These are phyloP conservation scores for Tricholaema leucomelas DNA, from an alignment of 2,113 vertebrate genomes.

Conservation along the genomic window DNA sequence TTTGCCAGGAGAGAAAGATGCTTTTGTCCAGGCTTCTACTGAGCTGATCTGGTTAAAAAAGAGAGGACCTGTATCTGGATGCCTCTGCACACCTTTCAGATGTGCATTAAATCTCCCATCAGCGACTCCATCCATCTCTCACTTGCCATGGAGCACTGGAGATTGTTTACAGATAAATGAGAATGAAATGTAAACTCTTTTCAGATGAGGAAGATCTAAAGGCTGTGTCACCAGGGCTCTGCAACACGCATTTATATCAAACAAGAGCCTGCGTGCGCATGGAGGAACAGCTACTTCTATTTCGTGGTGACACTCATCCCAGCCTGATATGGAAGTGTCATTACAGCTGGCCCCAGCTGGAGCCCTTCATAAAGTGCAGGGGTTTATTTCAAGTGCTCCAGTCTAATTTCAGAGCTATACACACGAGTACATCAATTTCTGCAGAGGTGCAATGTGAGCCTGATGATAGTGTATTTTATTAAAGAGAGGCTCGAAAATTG, in stretches of 20 bases:
- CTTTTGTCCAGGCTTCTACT: background rate
- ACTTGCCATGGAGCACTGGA: background rate
- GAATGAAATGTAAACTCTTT: conserved; percentile 39
- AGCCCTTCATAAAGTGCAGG: conserved; percentile 4
- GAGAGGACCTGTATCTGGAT: background rate
- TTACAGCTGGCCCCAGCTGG: background rate
- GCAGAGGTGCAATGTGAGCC: background rate
- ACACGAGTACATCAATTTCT: background rate
- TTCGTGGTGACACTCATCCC: background rate
- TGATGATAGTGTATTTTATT: background rate
- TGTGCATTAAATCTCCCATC: background rate
- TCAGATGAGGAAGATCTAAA: conserved; percentile 16
- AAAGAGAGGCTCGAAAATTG: conserved; percentile 1
- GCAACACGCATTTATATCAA: background rate
- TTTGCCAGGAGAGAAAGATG: background rate
- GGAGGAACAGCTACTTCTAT: background rate
- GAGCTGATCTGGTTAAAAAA: background rate
- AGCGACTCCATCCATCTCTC: conserved; percentile 27
- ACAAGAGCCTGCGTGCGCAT: background rate
- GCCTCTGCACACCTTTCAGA: background rate
- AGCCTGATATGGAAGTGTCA: background rate
- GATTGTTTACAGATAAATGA: conserved; percentile 21
- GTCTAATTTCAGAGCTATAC: conserved; percentile 40
- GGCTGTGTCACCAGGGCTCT: background rate
- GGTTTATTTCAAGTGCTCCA: conserved; percentile 33